Conservation (phyloP, 23 tunicate species). For the Trididemnum miniatum region DNA sequence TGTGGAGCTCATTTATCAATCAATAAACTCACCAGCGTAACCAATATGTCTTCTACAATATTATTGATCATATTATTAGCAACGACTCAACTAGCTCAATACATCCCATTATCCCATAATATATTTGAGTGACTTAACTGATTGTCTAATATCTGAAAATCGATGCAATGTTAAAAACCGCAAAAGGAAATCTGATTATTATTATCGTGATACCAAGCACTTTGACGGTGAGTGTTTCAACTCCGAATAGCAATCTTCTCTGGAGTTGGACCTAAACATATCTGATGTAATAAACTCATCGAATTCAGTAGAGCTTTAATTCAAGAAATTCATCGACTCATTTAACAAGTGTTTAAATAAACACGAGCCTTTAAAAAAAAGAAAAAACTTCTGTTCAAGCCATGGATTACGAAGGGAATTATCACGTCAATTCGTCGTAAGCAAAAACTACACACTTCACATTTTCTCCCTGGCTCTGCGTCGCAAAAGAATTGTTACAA, state of each 20-base stretch:
- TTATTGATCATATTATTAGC: not conserved
- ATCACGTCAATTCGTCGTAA: not conserved
- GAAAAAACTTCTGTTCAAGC: not conserved
- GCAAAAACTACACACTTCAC: not conserved
- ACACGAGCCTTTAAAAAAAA: not conserved
- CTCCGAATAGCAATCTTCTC: not conserved
- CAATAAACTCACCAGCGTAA: not conserved
- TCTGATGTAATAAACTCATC: not conserved
- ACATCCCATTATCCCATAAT: not conserved
- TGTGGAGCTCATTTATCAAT: not conserved
- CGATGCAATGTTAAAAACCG: not conserved
- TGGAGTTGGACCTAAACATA: not conserved
- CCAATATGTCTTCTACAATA: not conserved
- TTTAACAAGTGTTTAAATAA: not conserved
- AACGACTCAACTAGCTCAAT: not conserved
- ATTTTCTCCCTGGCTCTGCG: not conserved
- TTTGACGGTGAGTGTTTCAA: not conserved
- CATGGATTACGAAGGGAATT: not conserved
- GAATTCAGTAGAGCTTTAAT: not conserved
- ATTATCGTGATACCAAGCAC: not conserved
- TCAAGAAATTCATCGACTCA: not conserved
- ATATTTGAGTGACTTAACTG: not conserved
- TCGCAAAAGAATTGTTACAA: not conserved
- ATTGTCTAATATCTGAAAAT: not conserved
- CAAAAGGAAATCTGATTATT: not conserved